Evolutionary conservation across 2,797 vertebrate species (phyloP), one percentile per base, ranked within the genome.

Genomic region (Malurus leucopterus): DNA sequence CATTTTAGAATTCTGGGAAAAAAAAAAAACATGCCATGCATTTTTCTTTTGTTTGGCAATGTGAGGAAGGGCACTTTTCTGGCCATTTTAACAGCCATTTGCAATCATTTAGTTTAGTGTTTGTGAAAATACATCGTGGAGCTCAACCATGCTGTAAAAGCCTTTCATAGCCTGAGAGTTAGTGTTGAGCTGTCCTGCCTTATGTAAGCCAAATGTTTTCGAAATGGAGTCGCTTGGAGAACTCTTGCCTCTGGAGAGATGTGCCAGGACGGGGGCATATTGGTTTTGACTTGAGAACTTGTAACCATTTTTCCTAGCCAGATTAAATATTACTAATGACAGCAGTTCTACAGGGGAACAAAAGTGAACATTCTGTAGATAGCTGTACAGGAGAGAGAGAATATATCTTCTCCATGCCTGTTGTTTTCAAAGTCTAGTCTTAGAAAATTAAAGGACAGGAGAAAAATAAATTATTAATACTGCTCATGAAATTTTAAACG

Each of bases 361-460:
- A 55, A 84, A 89, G 38, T 44, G 57, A 86, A 86, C 22, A 15
- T 69, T 15, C 59, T 75, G 47, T 75, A 91, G 93, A 41, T 76
- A 75, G 47, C 51, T 84, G 63, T 59, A 85, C 64, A 69, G 62
- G 9, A 86, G 15, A 40, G 41, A 75, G 65, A 88, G 47, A 38
- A 53, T 61, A 13, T 41, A 68, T 88, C 59, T n/a, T 86, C 64
- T 90, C 54, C 29, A 36, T 70, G 43, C 69, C 79, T 93, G 84
- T 79, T 84, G 72, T 87, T 89, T 90, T 95, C 73, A 72, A 62
- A 89, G 63, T 86, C 41, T 77, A 77, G 88, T 82, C 92, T 92
- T 84, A 78, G 85, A 92, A 95, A 96, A 96, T 93, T 93, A 95
- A 94, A 95, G 84, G 76, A 76, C 63, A 86, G 70, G 77, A 78